Conservation (phyloP, 2,113 vertebrate species). For the Panurus biarmicus region DNA sequence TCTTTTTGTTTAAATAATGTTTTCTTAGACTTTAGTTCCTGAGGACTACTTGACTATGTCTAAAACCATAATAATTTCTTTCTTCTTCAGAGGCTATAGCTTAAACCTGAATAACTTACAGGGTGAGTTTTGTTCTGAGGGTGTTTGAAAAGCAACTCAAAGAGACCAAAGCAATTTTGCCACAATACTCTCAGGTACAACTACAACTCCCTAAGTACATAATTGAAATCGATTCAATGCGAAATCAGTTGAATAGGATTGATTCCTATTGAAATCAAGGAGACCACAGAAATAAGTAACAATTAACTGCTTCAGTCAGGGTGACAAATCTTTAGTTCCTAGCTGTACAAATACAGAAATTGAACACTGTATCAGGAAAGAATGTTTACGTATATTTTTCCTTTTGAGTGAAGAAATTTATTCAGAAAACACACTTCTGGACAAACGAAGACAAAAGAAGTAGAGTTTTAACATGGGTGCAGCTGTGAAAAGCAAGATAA, state of each 20-base stretch:
- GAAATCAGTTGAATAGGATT: background rate
- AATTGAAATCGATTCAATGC: conserved; percentile 27
- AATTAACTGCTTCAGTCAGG: background rate
- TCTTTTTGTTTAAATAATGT: background rate
- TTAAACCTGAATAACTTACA: background rate
- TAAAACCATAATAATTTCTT: background rate
- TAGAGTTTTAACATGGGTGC: background rate
- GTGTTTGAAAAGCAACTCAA: background rate
- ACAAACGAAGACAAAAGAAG: background rate
- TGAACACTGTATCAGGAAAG: background rate
- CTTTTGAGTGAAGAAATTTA: background rate
- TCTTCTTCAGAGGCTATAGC: background rate
- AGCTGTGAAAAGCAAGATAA: background rate
- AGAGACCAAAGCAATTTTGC: background rate
- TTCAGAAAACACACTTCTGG: background rate
- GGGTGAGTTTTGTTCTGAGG: background rate
- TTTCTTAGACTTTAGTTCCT: background rate
- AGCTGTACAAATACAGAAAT: background rate
- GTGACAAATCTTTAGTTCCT: background rate
- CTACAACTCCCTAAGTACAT: background rate
- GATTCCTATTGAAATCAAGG: background rate
- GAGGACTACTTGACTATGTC: background rate
- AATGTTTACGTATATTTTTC: background rate
- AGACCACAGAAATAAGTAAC: background rate
- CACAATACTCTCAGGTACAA: background rate